Percentiles rank a stretch among this genome's conserved stretches.
Conservation (phyloP, 1,140 invertebrate species). For the Eubasilissa regina region DNA sequence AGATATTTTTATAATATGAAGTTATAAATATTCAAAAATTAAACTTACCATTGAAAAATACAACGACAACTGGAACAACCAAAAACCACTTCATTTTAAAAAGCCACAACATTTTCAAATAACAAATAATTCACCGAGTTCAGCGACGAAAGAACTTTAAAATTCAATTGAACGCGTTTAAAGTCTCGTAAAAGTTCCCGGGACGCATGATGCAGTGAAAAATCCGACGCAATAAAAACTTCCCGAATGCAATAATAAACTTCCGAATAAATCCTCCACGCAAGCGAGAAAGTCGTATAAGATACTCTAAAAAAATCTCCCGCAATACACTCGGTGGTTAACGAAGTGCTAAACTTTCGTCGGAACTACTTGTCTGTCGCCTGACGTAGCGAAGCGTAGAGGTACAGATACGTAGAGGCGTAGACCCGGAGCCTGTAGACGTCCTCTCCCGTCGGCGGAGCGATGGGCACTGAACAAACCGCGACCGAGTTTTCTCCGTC, state of each 20-base stretch:
- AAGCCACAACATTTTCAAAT: background rate
- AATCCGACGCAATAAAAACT: background rate
- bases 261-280: slow-evolving; percentile 7
- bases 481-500: too few species aligned
- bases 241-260: background rate
- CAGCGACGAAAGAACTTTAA: background rate
- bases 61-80: background rate
- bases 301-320: background rate
- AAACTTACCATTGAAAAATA: slow-evolving; percentile 6
- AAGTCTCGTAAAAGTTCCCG: background rate
- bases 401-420: background rate
- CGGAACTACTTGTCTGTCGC: background rate
- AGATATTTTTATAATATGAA: too few species aligned
- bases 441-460: slow-evolving; percentile 7
- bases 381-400: slow-evolving; percentile 1
- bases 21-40: background rate
- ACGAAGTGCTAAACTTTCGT: slow-evolving; percentile 2
- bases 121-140: slow-evolving; percentile 7
- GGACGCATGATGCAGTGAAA: background rate
- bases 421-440: slow-evolving; percentile 7
- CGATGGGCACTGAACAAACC: background rate
- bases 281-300: background rate
- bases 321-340: background rate
- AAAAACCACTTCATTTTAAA: slow-evolving; percentile 1
- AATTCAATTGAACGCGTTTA: slow-evolving; percentile 9